Conservation (phyloP, 37 sponge, comb jelly and placozoan species). For the Dysidea cf. avara region DNA sequence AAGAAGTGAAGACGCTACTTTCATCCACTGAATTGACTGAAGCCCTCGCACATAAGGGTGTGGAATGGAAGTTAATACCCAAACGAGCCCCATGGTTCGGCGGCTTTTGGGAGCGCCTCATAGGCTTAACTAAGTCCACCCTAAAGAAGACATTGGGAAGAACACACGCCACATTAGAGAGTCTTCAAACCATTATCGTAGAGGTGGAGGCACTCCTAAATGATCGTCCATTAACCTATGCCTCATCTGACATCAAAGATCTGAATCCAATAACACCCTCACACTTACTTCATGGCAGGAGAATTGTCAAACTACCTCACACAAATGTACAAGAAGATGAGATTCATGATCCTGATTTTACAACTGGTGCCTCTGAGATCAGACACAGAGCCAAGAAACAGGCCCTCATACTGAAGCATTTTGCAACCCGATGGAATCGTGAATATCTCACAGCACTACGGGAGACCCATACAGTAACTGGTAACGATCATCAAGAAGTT, state of each 20-base stretch:
- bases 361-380: too few species aligned
- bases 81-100: constrained; percentile 33
- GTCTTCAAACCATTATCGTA: not conserved
- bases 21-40: constrained; percentile 7
- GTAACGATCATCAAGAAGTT: too few species aligned
- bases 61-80: constrained; percentile 32
- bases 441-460: constrained; percentile 18
- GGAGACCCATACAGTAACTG: too few species aligned
- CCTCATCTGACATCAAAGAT: not conserved
- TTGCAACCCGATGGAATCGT: constrained; percentile 29
- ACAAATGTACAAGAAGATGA: not conserved
- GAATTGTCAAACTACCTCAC: constrained; percentile 2
- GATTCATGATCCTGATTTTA: too few species aligned
- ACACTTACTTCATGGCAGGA: constrained; percentile 14
- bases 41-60: not conserved
- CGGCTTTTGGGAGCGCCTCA: too few species aligned
- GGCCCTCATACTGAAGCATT: constrained; percentile 27
- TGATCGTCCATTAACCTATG: constrained; percentile 8
- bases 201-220: constrained; percentile 23
- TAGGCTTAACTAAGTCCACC: too few species aligned
- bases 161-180: constrained; percentile 12
- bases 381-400: too few species aligned
- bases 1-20: constrained; percentile 34
- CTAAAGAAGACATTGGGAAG: too few species aligned
- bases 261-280: constrained; percentile 19